phyloP scores from a whole-genome alignment of 2,888 invertebrate species.

The Drosophila melanosoma region DNA sequence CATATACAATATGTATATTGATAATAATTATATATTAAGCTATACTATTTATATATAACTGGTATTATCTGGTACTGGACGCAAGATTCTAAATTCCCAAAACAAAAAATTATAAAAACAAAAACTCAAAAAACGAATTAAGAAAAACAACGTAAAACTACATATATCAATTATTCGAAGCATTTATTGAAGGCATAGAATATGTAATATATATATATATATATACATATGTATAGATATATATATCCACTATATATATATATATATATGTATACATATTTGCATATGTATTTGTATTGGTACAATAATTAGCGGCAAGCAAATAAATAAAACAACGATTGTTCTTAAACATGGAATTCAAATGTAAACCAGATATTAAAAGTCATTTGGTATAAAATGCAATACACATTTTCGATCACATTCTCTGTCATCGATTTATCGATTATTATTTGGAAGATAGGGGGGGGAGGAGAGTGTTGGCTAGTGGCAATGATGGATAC shows the following conservation, averaged over 20 bases:
- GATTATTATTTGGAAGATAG: background rate
- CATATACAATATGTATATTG: conserved; percentile 82
- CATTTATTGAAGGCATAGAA: conserved; percentile 78
- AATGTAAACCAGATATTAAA: conserved; percentile 73
- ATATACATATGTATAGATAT: conserved; percentile 27
- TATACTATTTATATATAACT: conserved; percentile 51
- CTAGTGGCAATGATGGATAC: background rate
- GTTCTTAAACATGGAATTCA: conserved; percentile 75
- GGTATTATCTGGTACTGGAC: conserved; percentile 50
- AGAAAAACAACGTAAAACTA: conserved; percentile 64
- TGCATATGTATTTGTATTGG: conserved; percentile 63
- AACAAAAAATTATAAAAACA: background rate
- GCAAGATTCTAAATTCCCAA: conserved; percentile 46
- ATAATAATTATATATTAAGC: conserved; percentile 79
- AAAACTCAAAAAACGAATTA: background rate
- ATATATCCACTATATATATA: conserved; percentile 33
- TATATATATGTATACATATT: conserved; percentile 41
- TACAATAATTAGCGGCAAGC: conserved; percentile 79
- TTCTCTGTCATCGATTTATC: conserved; percentile 26
- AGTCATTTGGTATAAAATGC: conserved; percentile 74
- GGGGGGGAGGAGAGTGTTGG: background rate
- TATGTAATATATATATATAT: conserved; percentile 38
- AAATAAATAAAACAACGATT: conserved; percentile 72
- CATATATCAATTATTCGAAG: conserved; percentile 83
- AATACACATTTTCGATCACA: conserved; percentile 52